phyloP scores from a whole-genome alignment of 2,888 invertebrate species.

The Micoletzkya japonica region DNA sequence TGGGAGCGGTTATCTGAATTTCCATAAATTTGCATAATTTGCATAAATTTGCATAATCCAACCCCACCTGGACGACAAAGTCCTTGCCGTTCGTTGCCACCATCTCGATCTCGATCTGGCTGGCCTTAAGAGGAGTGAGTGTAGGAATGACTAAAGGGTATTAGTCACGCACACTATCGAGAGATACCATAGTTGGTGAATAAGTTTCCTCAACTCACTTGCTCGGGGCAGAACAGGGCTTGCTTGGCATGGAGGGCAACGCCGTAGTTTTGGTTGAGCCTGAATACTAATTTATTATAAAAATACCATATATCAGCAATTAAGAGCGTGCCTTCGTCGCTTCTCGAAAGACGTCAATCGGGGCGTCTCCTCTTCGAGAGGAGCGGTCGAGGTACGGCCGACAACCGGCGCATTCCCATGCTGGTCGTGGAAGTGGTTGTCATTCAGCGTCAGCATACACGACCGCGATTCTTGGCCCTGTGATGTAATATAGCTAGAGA shows the following conservation, averaged over 20 bases:
- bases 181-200: neutral
- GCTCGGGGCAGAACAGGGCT: slow-evolving; percentile 22
- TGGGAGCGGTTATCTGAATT: slow-evolving; percentile 19
- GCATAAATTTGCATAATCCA: neutral
- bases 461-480: no score
- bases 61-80: slow-evolving; percentile 17
- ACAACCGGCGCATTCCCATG: neutral
- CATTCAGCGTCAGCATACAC: neutral
- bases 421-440: neutral
- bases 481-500: no score
- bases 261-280: slow-evolving; percentile 14
- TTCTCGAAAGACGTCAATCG: slow-evolving; percentile 25
- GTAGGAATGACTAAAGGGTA: no score
- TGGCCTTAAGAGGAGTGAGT: slow-evolving; percentile 10
- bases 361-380: no score
- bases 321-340: neutral
- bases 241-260: slow-evolving; percentile 26
- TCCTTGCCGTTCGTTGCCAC: neutral
- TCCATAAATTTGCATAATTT: no score
- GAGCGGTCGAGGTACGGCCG: neutral
- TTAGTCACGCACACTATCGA: no score
- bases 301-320: no score
- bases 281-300: no score
- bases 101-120: slow-evolving; percentile 23
- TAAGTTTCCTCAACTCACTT: neutral